phyloP scores from a whole-genome alignment of 2,113 vertebrate species.

The Indri indri region DNA sequence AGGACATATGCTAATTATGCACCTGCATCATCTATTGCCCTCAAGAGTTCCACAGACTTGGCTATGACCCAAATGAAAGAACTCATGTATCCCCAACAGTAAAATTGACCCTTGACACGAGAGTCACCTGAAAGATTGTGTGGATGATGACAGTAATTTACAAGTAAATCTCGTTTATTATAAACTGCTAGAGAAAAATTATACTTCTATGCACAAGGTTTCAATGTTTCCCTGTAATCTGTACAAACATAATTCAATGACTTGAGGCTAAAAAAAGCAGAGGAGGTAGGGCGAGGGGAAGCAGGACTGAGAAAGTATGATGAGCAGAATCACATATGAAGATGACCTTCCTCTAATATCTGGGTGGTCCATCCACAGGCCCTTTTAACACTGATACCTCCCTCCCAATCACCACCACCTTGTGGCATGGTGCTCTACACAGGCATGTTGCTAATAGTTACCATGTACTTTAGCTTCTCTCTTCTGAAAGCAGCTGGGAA shows the following conservation, averaged over 20 bases:
- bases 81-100: accelerated
- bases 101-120: neutral
- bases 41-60: neutral
- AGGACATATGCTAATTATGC: neutral
- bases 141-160: neutral
- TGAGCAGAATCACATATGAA: neutral
- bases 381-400: neutral
- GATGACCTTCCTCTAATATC: too few relatives aligned
- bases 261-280: neutral
- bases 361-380: neutral
- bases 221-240: neutral
- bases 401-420: accelerated
- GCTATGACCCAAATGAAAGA: neutral
- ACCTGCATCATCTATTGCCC: neutral
- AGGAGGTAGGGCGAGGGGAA: accelerated
- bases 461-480: neutral
- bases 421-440: neutral
- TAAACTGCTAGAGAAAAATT: neutral
- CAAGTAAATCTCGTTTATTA: neutral
- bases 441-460: neutral
- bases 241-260: neutral
- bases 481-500: neutral
- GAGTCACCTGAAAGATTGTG: neutral
- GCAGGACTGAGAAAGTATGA: neutral
- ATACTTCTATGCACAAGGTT: accelerated